Base-by-base conservation (phyloP, 2,888 invertebrate species). In the Saturnia pavonia region DNA sequence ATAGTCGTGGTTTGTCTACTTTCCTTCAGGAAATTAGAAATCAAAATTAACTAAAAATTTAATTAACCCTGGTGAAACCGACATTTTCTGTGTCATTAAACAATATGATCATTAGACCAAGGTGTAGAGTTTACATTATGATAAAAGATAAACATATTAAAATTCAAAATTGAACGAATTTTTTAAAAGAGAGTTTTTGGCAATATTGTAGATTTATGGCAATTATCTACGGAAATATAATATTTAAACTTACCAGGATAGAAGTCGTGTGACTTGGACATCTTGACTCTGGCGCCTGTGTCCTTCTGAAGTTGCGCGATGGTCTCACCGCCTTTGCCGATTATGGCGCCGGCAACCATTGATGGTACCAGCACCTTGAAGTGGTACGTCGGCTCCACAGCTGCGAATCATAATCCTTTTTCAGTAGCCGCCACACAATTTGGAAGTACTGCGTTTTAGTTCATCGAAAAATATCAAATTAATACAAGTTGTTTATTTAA, bases 251-350 rank as follows among this genome's bases (percentile, higher is more conserved):
- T 91, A 99, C 99, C 99, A 94, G 99, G 99, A 95, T 99, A 99
- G 91, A 98, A 99, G 90, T 99, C 99, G 87, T 99, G 99, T 70
- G 99, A 98, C 94, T 99, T 99, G 84, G 99, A 99, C 99, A 99
- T 99, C 95, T 99, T 99, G 81, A 99, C 98, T 84, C 98, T 96
- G 82, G 99, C 99, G 81, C 98, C 98, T 70, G 99, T 97, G 91
- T 99, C 99, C 94, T 98, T 99, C 94, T 99, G 99, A 85, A 99
- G 95, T 88, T 99, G 98, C 82, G 99, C 99, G 92, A 99, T 99
- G 72, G 99, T 99, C 93, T 99, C 99, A 79, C 99, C 99, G 67
- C 99, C 99, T 94, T 99, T 99, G 85, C 99, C 99, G 93, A 99
- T 99, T 89, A 99, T 99, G 91, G 99, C 99, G 78, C 99, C 99